Base-by-base conservation (phyloP, 1,140 invertebrate genomes). In the Dryas iulia region DNA sequence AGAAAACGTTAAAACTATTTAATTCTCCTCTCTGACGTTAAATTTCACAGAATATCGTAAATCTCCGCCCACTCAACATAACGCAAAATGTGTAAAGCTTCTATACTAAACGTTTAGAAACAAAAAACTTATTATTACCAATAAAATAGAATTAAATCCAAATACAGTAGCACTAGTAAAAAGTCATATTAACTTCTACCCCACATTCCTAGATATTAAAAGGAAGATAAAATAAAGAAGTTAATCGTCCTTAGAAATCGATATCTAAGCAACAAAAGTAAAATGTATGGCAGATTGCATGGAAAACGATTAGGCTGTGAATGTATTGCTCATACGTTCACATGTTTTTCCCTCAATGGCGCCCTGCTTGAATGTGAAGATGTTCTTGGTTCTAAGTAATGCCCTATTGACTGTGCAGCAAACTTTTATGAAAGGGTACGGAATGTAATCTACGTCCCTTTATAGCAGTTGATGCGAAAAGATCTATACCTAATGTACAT, bases 371-470 rank as follows among this genome's bases (percentile, higher is more conserved):
- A 66, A 59, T 59, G 66, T 68, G 56, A 57, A 62, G 30, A 62
- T 62, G 24, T 62, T 35, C 30, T 62, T 14, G 31, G 26, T 67
- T 67, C 66, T 52, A 53, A 21, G 66, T 68, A 68, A 62, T 61
- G 30, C 26, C 31, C 66, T 61, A 68, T 68, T 66, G 57, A 21
- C 59, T 35, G 31, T 59, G 39, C 14, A 47, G 39, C 47, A 23
- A 60, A 60, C 28, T 52, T 54, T 60, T 33, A 54, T 61, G 26
- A 67, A 67, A 60, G 57, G 58, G 21, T 67, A 67, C 59, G 53
- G 62, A 65, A 65, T 65, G 62, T 31, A 24, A 64, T 64, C 26
- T 57, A 23, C 18, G 47, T 54, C 54, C 56, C 14, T 65, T 58
- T 65, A 65, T 53, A 54, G 62, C 33, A 53, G 62, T 57, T 53